Evolutionary conservation across 2,113 vertebrate species (phyloP).

Genomic region (Oncorhynchus gorbuscha): DNA sequence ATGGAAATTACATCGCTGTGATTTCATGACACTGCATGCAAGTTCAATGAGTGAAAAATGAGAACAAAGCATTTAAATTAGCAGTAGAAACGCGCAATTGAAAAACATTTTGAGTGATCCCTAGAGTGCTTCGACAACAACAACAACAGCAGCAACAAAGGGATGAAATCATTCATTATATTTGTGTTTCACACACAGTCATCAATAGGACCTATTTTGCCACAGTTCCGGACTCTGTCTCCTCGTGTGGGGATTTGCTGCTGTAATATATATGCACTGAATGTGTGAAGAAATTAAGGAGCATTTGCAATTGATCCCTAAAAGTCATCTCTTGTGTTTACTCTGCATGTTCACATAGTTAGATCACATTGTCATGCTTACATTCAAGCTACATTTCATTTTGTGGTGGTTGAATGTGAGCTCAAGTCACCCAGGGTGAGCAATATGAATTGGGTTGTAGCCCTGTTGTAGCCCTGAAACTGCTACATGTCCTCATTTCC

Average conservation of each 20-base stretch:
- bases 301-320: constrained; percentile 6
- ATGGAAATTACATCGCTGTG: neutral
- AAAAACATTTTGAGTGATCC: neutral
- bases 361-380: constrained; percentile 9
- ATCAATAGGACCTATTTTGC: neutral
- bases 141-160: neutral
- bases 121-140: neutral
- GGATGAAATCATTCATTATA: neutral
- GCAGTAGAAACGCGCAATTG: neutral
- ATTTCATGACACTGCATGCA: constrained; percentile 1
- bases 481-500: constrained; percentile 17
- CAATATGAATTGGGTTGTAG: neutral
- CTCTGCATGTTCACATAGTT: neutral
- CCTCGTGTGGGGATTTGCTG: neutral
- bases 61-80: neutral
- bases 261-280: neutral
- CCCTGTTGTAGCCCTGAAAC: neutral
- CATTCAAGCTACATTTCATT: constrained; percentile 40
- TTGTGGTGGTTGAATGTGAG: constrained; percentile 13
- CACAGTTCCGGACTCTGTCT: neutral
- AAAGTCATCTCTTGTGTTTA: neutral
- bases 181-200: constrained; percentile 13
- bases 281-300: neutral
- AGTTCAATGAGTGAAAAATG: neutral
- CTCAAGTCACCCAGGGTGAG: constrained; percentile 13